phyloP scores from a whole-genome alignment of 2,113 vertebrate species.

The Hiodon tergisus region DNA sequence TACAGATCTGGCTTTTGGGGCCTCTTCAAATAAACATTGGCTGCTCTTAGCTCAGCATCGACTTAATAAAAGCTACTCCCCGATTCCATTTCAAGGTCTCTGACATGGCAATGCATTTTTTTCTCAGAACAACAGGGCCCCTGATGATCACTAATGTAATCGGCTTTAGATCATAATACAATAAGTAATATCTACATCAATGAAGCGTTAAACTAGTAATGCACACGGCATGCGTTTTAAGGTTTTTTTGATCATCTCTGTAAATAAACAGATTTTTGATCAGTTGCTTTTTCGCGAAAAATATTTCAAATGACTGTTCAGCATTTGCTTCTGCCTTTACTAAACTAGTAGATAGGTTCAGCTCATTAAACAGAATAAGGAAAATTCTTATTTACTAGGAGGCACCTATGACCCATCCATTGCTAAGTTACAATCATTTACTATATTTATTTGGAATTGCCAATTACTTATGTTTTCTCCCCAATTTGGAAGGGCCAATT shows the following conservation, averaged over 20 bases:
- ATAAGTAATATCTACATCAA: constrained; percentile 20
- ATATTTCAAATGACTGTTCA: background rate
- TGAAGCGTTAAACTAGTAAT: constrained; percentile 24
- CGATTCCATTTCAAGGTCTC: background rate
- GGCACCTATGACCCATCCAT: too few relatives aligned
- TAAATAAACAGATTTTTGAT: constrained; percentile 26
- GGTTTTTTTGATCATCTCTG: constrained; percentile 8
- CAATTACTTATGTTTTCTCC: too few relatives aligned
- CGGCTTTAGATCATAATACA: background rate
- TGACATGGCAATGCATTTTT: background rate
- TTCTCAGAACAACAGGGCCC: background rate
- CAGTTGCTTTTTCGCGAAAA: constrained; percentile 20
- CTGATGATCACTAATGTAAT: constrained; percentile 7
- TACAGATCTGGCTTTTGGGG: constrained; percentile 1
- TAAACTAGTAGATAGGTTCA: constrained; percentile 45
- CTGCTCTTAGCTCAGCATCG: background rate
- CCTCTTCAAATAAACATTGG: constrained; percentile 14
- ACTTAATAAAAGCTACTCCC: background rate
- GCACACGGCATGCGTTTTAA: background rate
- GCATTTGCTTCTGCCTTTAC: constrained; percentile 41
- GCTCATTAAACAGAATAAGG: constrained; percentile 39
- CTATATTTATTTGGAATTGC: too few relatives aligned
- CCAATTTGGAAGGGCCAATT: too few relatives aligned
- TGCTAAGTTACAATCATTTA: too few relatives aligned
- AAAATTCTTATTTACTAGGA: too few relatives aligned